Evolutionary conservation across 2,888 invertebrate species (phyloP), one percentile per base, ranked within the genome.

Genomic region (Smittia aterrima): DNA sequence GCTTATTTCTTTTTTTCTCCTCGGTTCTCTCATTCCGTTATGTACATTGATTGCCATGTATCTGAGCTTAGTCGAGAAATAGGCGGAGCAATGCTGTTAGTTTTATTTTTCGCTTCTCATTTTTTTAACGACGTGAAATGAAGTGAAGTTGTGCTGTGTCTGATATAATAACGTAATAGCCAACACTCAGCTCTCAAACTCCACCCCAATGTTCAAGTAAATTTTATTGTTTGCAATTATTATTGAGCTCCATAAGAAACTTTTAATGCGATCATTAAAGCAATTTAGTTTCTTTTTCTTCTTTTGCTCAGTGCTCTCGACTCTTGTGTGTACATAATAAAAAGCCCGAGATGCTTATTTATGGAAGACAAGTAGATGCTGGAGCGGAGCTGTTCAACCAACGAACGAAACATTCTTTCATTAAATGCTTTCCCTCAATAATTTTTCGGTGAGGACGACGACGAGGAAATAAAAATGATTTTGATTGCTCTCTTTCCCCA

Each of bases 251-350:
- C 70, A 71, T 71, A 72, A 62, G 62, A 72, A 72, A 72, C 54
- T 72, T 72, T 72, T 72, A 72, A 72, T 72, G 72, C 72, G 72
- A 72, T 72, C 72, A 72, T 72, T 72, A 72, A 53, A 72, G 72
- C 72, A 72, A 72, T 72, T 72, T 72, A 72, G 72, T 72, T 72
- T 72, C 25, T 70, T 64, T 25, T 72, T 18, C 54, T 71, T 54
- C 20, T 67, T 68, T 24, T 53, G 25, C 53, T 41, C 68, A n/a
- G 16, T 47, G 18, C 9, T 20, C 20, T 58, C 9, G 18, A 18
- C 58, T 25, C 27, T 64, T 27, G 18, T 58, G 58, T 58, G 58
- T 58, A 58, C 22, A 58, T 58, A 58, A 22, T 58, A 22, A 22
- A 58, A 58, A 58, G 13, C 58, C 22, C 58, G 58, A 58, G 58